Conservation (phyloP, 2,113 vertebrate genomes). For the Cairina moschata region DNA sequence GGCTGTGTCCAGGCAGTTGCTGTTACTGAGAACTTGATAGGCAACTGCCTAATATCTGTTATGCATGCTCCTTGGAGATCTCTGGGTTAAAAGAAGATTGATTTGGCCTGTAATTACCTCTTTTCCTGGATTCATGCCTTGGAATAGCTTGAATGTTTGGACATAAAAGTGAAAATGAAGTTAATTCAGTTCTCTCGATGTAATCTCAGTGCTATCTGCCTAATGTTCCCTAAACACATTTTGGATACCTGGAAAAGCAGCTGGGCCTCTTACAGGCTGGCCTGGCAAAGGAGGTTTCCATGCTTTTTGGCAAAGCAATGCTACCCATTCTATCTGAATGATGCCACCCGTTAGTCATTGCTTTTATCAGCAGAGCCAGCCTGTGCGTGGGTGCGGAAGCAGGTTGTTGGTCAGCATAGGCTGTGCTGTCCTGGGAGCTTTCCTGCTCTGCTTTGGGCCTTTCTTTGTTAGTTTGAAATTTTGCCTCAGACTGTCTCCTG, state of each 20-base stretch:
- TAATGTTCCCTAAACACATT: not conserved
- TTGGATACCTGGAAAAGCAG: not conserved
- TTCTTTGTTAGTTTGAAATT: not conserved
- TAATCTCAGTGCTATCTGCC: not conserved
- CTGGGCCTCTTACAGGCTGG: not conserved
- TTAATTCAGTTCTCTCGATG: not conserved
- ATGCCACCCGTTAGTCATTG: not conserved
- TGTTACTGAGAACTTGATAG: not conserved
- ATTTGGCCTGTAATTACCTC: not conserved
- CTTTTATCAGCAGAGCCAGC: not conserved
- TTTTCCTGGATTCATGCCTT: not conserved
- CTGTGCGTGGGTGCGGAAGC: not conserved
- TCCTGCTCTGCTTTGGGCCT: not conserved
- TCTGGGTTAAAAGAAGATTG: not conserved
- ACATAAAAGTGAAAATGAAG: not conserved
- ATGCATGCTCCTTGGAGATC: not conserved
- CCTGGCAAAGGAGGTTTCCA: not conserved
- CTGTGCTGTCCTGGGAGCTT: accelerated
- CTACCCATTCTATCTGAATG: not conserved
- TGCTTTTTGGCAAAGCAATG: not conserved
- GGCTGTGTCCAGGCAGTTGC: too few species aligned
- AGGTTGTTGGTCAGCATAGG: not conserved
- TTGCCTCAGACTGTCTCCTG: not conserved
- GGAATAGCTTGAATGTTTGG: not conserved
- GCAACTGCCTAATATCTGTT: not conserved